Evolutionary conservation across 37 sponge, comb jelly and placozoan species (phyloP), one percentile per base, ranked within the genome.

Genomic region (Hexactinellida sp.): DNA sequence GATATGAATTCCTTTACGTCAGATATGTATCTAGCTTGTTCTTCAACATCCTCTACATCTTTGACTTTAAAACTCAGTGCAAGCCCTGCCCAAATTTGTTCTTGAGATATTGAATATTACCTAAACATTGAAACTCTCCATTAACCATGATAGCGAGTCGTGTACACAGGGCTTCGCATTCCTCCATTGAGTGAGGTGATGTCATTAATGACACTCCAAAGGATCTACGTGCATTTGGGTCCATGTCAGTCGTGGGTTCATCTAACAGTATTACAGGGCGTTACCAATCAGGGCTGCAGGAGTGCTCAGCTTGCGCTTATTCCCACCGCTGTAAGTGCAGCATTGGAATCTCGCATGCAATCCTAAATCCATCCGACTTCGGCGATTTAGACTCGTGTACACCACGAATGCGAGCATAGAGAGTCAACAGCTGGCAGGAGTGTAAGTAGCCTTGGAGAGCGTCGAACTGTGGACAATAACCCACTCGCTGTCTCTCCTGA

Each of bases 71-170:
- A n/a, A n/a, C n/a, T n/a, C n/a, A n/a, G n/a, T n/a, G n/a, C n/a
- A 16, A 41, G 5, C 47, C 47, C 10, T 41, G 10, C 10, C 13
- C 47, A 41, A 41, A 96, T 94, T 93, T 97, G 89, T 37, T 92
- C 88, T 97, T 97, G 89, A 97, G 92, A 54, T 97, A 95, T 52
- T 97, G 97, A 21, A 90, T 87, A 54, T 95, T 92, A 5, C 97
- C 97, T 1, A 97, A 85, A 89, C 97, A 94, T 84, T 94, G 92
- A 90, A 97, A 97, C 34, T 83, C 37, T 37, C 97, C 98, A 87
- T 97, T 97, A 51, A 94, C 95, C 94, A 95, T 94, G 89, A 95
- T 95, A 83, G 93, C 95, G 34, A 97, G 88, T 97, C n/a, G n/a
- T n/a, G n/a, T n/a, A n/a, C n/a, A n/a, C n/a, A n/a, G n/a, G n/a